Evolutionary conservation across 1,140 invertebrate genomes (phyloP), one percentile per base, ranked within the genome.

Genomic region (Mizuhopecten yessoensis): DNA sequence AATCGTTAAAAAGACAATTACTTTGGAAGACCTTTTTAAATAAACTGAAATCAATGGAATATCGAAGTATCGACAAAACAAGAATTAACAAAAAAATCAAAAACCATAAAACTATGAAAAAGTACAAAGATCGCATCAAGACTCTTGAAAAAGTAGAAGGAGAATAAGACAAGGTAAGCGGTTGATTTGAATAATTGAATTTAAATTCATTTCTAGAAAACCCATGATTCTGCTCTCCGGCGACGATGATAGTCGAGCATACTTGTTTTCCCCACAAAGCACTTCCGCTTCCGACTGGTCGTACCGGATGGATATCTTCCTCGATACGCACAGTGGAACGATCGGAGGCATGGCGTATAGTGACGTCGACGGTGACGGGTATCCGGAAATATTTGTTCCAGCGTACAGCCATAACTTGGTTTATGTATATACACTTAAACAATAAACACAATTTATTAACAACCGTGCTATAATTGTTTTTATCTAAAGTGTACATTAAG

Each of bases 351-450:
- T 95, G 87, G 94, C 96, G 13, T 90, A 94, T 87, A 95, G 87
- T 13, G 96, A 97, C 92, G 92, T 97, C 5, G 95, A 97, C 86
- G 94, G 94, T 0, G 96, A 97, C 90, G 96, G 96, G n/a, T 96
- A 95, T 88, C 93, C 93, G 49, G 96, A 96, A 87, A 93, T 97
- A 17, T 93, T 96, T 49, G 94, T 95, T 11, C 95, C 96, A 20
- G 95, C 94, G 0, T 96, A 96, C 89, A 93, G 94, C 20, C 92
- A 93, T 2, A 94, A 94, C 34, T 90, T 87, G 33, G 91, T 97
- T 0, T 95, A 95, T 90, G 95, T 96, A 11, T 96, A 94, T 89
- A 96, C 95, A 29, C 96, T 96, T 39, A 93, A 92, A n/a, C 94
- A 94, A 34, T 92, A 88, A 89, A 34, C 1, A 29, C 11, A 33